These are phyloP conservation scores for Listronotus oregonensis DNA, from an alignment of 1,140 invertebrate species.

Conservation along the genomic window DNA sequence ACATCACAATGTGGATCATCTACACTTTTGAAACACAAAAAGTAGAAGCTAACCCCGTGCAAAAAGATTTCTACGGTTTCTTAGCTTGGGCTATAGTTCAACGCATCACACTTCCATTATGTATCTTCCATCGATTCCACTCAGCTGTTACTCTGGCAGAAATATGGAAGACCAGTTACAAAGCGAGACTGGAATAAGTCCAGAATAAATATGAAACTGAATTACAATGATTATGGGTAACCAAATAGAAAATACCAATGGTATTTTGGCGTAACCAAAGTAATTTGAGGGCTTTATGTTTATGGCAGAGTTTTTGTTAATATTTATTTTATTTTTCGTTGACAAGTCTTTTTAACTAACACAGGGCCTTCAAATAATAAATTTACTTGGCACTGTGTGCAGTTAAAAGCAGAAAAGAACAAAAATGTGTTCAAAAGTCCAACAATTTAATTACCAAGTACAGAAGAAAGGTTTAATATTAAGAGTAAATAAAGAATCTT, in stretches of 20 bases:
- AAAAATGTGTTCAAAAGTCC: too few relatives aligned
- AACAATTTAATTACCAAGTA: too few relatives aligned
- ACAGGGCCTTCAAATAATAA: not conserved
- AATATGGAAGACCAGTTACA: constrained; percentile 98
- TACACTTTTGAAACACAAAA: constrained; percentile 96
- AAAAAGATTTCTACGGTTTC: constrained; percentile 92
- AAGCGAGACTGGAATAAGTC: constrained; percentile 77
- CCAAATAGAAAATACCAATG: constrained; percentile 6
- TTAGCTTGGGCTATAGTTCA: constrained; percentile 94
- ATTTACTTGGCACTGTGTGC: not conserved
- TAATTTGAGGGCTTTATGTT: constrained; percentile 7
- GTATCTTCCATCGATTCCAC: constrained; percentile 97
- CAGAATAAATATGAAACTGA: not conserved
- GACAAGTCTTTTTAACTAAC: not conserved
- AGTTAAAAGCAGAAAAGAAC: too few relatives aligned
- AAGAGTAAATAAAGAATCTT: too few relatives aligned
- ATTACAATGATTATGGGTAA: not conserved
- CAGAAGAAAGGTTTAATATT: too few relatives aligned
- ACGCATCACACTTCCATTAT: constrained; percentile 89
- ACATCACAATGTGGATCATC: constrained; percentile 93
- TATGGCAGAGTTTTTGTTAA: not conserved
- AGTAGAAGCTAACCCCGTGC: constrained; percentile 87
- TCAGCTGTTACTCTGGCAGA: constrained; percentile 95
- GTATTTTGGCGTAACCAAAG: constrained; percentile 9
- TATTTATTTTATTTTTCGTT: not conserved